These are phyloP conservation scores for Syngnathus typhle DNA, from an alignment of 2,113 vertebrate genomes.

Conservation along the genomic window DNA sequence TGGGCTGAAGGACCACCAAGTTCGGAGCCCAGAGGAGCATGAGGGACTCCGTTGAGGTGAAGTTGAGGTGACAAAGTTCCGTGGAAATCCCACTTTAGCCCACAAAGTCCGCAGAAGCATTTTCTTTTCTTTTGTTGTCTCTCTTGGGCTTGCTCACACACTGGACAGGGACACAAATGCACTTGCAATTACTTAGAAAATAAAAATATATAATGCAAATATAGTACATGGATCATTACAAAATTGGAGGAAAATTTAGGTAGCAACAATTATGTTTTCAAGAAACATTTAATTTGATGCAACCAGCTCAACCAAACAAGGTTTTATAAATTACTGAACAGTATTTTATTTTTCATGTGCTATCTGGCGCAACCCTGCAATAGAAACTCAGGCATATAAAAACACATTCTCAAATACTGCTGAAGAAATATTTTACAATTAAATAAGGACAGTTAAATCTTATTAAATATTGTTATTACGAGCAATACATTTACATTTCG, in stretches of 20 bases:
- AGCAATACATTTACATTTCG: neutral
- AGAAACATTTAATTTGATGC: too few relatives aligned
- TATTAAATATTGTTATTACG: too few relatives aligned
- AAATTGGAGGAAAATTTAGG: too few relatives aligned
- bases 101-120: constrained; percentile 51
- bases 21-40: neutral
- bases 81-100: constrained; percentile 38
- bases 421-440: neutral
- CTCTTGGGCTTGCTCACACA: neutral
- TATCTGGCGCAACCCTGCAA: too few relatives aligned
- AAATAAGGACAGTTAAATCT: too few relatives aligned
- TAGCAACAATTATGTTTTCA: too few relatives aligned
- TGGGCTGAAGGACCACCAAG: neutral
- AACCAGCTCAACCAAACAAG: too few relatives aligned
- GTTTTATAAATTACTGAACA: too few relatives aligned
- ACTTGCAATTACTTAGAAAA: neutral
- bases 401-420: neutral
- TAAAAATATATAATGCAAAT: too few relatives aligned
- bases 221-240: too few relatives aligned
- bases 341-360: too few relatives aligned
- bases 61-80: constrained; percentile 18
- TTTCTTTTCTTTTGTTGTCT: neutral
- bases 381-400: too few relatives aligned
- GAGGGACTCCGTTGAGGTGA: constrained; percentile 11
- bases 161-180: neutral